Evolutionary conservation across 2,888 invertebrate species (phyloP).

Genomic region (Choreutis nemorana): DNA sequence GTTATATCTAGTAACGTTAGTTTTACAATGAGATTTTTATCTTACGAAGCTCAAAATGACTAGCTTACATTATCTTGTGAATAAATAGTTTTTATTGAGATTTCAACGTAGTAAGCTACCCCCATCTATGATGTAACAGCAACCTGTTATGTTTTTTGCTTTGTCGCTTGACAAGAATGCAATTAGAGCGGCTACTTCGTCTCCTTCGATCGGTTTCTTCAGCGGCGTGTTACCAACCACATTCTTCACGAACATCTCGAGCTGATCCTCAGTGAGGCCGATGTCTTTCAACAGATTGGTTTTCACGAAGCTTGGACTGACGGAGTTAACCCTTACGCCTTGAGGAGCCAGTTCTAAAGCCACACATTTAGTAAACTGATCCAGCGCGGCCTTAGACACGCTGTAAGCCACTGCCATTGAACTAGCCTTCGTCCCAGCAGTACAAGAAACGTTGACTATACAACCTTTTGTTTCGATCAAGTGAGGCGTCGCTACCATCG

Average conservation of each 20-base stretch:
- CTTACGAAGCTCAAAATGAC: too few relatives aligned
- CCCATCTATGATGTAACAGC: slow-evolving; percentile 42
- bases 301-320: slow-evolving; percentile 93
- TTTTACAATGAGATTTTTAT: too few relatives aligned
- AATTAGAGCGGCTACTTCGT: slow-evolving; percentile 89
- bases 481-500: slow-evolving; percentile 84
- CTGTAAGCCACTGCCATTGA: slow-evolving; percentile 86
- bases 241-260: slow-evolving; percentile 75
- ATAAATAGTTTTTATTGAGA: neutral
- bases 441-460: slow-evolving; percentile 92
- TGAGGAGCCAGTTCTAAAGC: slow-evolving; percentile 85
- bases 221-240: slow-evolving; percentile 81
- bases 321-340: slow-evolving; percentile 85
- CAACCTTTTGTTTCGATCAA: slow-evolving; percentile 80
- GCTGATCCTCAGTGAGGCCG: slow-evolving; percentile 67
- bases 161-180: slow-evolving; percentile 87
- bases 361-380: slow-evolving; percentile 91
- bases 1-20: too few relatives aligned
- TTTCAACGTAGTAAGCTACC: slow-evolving; percentile 31
- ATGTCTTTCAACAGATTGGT: slow-evolving; percentile 84
- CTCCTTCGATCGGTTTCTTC: slow-evolving; percentile 78
- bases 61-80: neutral
- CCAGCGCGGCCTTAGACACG: slow-evolving; percentile 91
- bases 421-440: slow-evolving; percentile 72
- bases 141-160: slow-evolving; percentile 90